Base-by-base conservation (phyloP, 2,888 invertebrate species). In the Melitaea athalia region DNA sequence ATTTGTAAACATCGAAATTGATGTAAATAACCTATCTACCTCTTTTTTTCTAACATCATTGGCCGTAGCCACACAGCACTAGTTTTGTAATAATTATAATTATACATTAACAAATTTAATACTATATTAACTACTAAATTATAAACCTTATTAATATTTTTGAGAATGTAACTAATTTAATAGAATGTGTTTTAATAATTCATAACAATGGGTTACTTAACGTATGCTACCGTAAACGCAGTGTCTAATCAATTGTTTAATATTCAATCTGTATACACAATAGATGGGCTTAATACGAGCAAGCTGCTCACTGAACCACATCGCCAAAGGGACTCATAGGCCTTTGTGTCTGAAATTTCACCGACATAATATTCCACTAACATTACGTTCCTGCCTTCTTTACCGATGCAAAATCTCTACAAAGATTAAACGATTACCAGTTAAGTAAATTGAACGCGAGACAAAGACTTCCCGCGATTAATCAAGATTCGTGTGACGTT, bases 331-430 rank as follows among this genome's bases (percentile, higher is more conserved):
- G 69, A 65, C 74, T 66, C 67, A 67, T 67, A 65, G 73, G 77
- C 74, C 76, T 77, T 75, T 77, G 76, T 75, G 76, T 73, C 70
- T 70, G 73, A 70, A 76, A 76, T 76, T 76, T 72, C 68, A 68
- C 59, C 55, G 69, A 55, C 64, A 68, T 72, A 66, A 68, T 72
- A 66, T 71, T 65, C 69, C 65, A 63, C 69, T 64, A 67, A 71
- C 59, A 72, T 70, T 71, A 68, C 73, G 67, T 65, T 63, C 68
- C 67, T 57, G 42, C 50, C 53, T 64, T 60, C 66, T 59, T 63
- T 60, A 42, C 31, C 60, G 57, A 24, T 50, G 52, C 14, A 60
- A 50, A 60, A 47, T 60, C 45, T 60, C 53, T 42, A 15, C 49
- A 42, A 49, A 47, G 38, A 62, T 67, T 64, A 38, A 55, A 38